phyloP scores from a whole-genome alignment of 2,888 invertebrate species.

The Tetrapedia diversipes region DNA sequence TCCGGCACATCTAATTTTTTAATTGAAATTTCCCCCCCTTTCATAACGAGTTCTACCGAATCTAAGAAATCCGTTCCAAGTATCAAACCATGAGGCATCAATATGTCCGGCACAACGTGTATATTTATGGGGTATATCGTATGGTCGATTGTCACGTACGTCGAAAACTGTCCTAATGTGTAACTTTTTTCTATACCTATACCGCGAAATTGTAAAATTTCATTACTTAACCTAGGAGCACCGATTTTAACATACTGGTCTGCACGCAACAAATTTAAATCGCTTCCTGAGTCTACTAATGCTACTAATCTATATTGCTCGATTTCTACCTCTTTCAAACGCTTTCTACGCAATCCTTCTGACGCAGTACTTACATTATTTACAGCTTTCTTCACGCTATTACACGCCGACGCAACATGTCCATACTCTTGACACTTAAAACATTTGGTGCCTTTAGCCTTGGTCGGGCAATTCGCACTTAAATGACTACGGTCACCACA shows the following conservation, averaged over 20 bases:
- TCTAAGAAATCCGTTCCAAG: constrained; percentile 47
- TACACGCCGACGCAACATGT: not conserved
- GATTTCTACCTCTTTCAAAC: constrained; percentile 14
- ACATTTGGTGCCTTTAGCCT: constrained; percentile 46
- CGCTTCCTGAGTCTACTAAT: constrained; percentile 26
- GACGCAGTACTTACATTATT: not conserved
- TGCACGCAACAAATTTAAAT: constrained; percentile 19
- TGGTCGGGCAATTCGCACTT: constrained; percentile 41
- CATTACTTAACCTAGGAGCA: constrained; percentile 19
- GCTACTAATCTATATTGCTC: constrained; percentile 8
- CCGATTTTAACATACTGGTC: constrained; percentile 14
- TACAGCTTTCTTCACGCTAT: not conserved
- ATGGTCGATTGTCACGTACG: constrained; percentile 33
- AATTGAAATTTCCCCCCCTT: constrained; percentile 17
- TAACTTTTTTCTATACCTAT: constrained; percentile 33
- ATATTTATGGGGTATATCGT: constrained; percentile 36
- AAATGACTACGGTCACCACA: constrained; percentile 11
- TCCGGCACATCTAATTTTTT: constrained; percentile 21
- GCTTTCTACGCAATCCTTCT: not conserved
- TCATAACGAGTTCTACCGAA: not conserved
- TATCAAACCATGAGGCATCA: constrained; percentile 31
- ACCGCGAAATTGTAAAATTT: constrained; percentile 49
- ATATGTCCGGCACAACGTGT: constrained; percentile 38
- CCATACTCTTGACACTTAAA: constrained; percentile 3
- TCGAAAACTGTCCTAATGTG: constrained; percentile 34